A percentile compares a stretch with the other conserved stretches of the same genome.
phyloP scores from a whole-genome alignment of 2,113 vertebrate genomes.

The Mus pahari region DNA sequence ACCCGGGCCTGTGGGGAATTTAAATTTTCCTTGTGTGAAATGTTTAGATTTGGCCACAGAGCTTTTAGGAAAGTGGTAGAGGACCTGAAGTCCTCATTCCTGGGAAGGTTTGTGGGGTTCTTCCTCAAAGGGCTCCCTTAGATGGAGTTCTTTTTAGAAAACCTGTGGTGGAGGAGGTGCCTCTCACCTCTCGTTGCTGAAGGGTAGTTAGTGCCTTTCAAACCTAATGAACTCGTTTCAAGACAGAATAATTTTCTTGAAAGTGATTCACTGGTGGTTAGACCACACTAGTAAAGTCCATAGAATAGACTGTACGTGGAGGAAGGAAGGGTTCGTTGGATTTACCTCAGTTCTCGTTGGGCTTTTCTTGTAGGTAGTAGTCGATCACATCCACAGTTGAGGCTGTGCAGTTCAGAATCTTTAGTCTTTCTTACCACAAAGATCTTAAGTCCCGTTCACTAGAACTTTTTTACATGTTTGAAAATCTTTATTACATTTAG shows the following conservation, averaged over 20 bases:
- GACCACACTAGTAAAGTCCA: slow-evolving; percentile 21
- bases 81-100: slow-evolving; percentile 7
- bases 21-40: neutral
- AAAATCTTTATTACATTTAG: neutral
- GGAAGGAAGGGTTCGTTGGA: neutral
- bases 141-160: slow-evolving; percentile 47
- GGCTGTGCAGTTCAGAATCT: neutral
- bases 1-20: neutral
- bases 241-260: neutral
- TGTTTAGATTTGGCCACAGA: neutral
- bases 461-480: neutral
- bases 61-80: slow-evolving; percentile 6
- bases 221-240: slow-evolving; percentile 56
- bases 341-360: too few species aligned
- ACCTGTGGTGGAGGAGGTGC: neutral
- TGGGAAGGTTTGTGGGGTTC: slow-evolving; percentile 17
- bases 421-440: neutral
- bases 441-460: neutral
- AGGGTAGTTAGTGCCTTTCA: slow-evolving; percentile 21
- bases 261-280: slow-evolving; percentile 22
- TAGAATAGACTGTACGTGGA: neutral
- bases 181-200: slow-evolving; percentile 40
- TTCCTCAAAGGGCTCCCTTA: slow-evolving; percentile 43
- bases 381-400: neutral
- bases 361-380: neutral